Evolutionary conservation across 1,140 invertebrate species (phyloP).

Genomic region (Chironomus tepperi): DNA sequence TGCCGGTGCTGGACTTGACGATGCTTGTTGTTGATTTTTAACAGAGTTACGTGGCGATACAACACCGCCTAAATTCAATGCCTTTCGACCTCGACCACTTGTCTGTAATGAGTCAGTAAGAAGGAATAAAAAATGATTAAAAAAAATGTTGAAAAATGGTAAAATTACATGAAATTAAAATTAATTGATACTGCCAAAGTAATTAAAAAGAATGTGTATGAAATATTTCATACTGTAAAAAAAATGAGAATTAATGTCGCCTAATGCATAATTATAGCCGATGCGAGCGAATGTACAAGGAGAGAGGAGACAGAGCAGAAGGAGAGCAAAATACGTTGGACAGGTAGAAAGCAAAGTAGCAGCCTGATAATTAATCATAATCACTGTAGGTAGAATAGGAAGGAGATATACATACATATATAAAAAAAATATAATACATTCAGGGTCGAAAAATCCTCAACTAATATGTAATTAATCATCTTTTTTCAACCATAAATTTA

Average conservation of each 20-base stretch:
- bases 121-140: conserved; percentile 22
- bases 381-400: conserved; percentile 8
- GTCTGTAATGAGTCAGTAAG: conserved; percentile 18
- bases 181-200: conserved; percentile 15
- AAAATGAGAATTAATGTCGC: conserved; percentile 17
- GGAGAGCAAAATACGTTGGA: neutral
- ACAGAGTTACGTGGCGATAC: conserved; percentile 34
- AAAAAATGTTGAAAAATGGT: neutral
- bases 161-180: conserved; percentile 11
- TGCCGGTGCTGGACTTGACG: conserved; percentile 36
- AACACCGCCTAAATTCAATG: conserved; percentile 29
- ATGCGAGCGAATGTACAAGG: neutral
- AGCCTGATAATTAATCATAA: conserved; percentile 3
- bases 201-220: conserved; percentile 14
- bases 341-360: neutral
- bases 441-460: conserved; percentile 9
- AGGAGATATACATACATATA: neutral
- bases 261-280: conserved; percentile 20
- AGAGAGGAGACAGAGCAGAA: neutral
- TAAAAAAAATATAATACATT: neutral
- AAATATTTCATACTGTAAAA: neutral
- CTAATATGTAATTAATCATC: conserved; percentile 9
- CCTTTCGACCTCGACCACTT: conserved; percentile 25
- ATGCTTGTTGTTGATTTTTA: conserved; percentile 26
- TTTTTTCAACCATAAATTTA: neutral